phyloP scores from a whole-genome alignment of 2,113 vertebrate genomes.

The Oreotrochilus melanogaster region DNA sequence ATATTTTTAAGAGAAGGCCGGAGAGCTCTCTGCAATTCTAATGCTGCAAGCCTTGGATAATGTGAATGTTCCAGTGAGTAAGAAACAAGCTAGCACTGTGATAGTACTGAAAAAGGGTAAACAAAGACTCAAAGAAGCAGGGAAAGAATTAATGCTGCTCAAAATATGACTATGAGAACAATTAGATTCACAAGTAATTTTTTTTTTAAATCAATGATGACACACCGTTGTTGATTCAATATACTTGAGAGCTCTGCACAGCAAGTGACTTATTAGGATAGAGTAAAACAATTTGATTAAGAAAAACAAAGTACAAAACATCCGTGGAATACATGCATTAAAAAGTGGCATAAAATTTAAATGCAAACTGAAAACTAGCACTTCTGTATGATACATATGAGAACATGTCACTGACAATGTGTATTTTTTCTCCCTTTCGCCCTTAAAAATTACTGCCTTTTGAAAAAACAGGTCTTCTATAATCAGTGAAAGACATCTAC shows the following conservation, averaged over 20 bases:
- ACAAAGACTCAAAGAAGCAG: background rate
- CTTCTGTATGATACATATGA: background rate
- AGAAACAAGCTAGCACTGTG: background rate
- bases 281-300: background rate
- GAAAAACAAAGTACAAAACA: background rate
- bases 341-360: background rate
- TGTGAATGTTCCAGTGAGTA: background rate
- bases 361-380: background rate
- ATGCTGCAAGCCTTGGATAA: background rate
- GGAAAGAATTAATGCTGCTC: background rate
- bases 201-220: background rate
- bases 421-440: background rate
- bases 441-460: background rate
- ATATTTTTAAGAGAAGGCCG: background rate
- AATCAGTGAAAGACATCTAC: background rate
- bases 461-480: background rate
- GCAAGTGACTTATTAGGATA: background rate
- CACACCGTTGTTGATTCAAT: background rate
- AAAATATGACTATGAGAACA: background rate
- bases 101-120: conserved; percentile 2
- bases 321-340: background rate
- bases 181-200: background rate
- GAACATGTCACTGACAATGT: background rate
- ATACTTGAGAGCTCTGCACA: conserved; percentile 11
- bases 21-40: conserved; percentile 24